Evolutionary conservation across 2,113 vertebrate genomes (phyloP).

Genomic region (Melierax canorus): DNA sequence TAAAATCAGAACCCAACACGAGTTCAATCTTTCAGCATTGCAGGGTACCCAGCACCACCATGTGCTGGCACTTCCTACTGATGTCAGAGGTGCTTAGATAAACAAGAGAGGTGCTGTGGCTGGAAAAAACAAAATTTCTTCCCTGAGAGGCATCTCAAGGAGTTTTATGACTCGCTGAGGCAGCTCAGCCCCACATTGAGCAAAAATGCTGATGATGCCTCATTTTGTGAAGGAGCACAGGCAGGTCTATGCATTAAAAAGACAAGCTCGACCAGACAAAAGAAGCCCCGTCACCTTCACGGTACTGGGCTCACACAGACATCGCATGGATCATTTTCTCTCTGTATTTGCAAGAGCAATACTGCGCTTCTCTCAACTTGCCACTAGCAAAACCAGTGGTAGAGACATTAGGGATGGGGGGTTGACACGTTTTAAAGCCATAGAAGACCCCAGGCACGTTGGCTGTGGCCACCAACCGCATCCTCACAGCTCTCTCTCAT

Average conservation of each 20-base stretch:
- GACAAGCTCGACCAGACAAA: fast-evolving
- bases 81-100: background rate
- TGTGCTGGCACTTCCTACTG: background rate
- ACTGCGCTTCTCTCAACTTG: background rate
- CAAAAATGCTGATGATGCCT: fast-evolving
- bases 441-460: fast-evolving
- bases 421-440: background rate
- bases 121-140: background rate
- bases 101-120: background rate
- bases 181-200: background rate
- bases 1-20: fast-evolving
- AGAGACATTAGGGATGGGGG: background rate
- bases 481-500: background rate
- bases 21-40: background rate
- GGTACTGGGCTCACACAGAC: background rate
- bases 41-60: background rate
- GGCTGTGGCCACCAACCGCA: background rate
- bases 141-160: background rate
- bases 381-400: background rate
- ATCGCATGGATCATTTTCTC: fast-evolving
- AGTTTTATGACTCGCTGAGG: background rate
- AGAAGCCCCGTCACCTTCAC: fast-evolving
- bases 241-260: background rate
- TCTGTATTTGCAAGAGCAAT: background rate
- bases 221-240: background rate